These are phyloP conservation scores for Chauna torquata DNA, from an alignment of 2,113 vertebrate genomes.

Conservation along the genomic window DNA sequence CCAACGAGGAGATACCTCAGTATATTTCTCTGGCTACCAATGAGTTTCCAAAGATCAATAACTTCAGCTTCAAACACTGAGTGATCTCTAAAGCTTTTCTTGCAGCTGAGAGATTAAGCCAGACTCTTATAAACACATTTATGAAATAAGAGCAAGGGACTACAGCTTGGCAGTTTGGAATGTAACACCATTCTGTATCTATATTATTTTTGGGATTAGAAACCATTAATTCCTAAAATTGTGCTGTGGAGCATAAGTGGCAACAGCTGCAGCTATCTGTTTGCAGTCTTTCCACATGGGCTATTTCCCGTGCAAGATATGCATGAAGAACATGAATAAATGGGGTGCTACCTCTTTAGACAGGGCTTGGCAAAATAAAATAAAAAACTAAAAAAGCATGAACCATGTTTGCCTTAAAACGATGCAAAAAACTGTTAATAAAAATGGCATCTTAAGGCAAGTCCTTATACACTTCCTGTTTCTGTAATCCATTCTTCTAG, in stretches of 20 bases:
- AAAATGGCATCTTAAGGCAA: slow-evolving; percentile 57
- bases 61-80: slow-evolving; percentile 17
- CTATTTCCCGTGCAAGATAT: slow-evolving; percentile 58
- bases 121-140: slow-evolving; percentile 56
- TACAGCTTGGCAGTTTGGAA: slow-evolving; percentile 37
- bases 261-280: slow-evolving; percentile 70
- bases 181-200: slow-evolving; percentile 30
- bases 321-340: slow-evolving; percentile 34
- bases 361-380: background rate
- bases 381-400: slow-evolving; percentile 27
- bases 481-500: slow-evolving; percentile 31
- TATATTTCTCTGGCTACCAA: background rate
- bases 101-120: slow-evolving; percentile 3
- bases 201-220: slow-evolving; percentile 73
- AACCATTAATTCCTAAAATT: slow-evolving; percentile 74
- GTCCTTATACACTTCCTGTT: slow-evolving; percentile 19
- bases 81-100: background rate
- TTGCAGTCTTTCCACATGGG: slow-evolving; percentile 71
- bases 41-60: slow-evolving; percentile 28
- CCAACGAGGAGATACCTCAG: slow-evolving; percentile 22
- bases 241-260: slow-evolving; percentile 73
- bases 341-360: background rate
- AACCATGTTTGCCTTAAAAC: slow-evolving; percentile 30
- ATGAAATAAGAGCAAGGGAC: slow-evolving; percentile 55
- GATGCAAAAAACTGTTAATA: slow-evolving; percentile 37